Percentiles rank a stretch among this genome's conserved stretches.
Evolutionary conservation across 2,888 invertebrate genomes (phyloP).

Genomic region (Ophion slaviceki): DNA sequence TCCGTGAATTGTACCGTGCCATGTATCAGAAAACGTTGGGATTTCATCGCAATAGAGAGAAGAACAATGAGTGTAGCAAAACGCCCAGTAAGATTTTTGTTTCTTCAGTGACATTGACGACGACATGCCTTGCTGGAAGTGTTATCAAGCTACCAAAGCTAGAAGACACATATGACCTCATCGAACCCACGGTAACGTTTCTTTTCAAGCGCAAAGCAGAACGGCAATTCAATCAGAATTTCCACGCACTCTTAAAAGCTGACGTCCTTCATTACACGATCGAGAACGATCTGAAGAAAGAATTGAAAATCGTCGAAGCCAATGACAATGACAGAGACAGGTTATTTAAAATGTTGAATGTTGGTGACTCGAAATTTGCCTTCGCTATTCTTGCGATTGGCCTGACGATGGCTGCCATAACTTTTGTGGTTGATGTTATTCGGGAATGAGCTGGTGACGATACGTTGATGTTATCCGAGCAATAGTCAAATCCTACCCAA

Average conservation of each 20-base stretch:
- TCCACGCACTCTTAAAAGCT: neutral
- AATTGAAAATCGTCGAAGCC: neutral
- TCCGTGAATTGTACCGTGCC: too few species aligned
- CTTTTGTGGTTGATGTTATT: slow-evolving; percentile 20
- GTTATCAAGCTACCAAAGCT: neutral
- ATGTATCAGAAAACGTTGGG: too few species aligned
- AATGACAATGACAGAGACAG: too few species aligned
- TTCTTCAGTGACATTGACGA: neutral
- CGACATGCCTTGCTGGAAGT: neutral
- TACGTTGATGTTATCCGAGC: too few species aligned
- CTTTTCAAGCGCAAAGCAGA: neutral
- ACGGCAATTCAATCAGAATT: neutral
- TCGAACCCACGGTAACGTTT: neutral
- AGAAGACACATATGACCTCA: too few species aligned
- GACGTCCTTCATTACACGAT: neutral
- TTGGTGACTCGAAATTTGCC: slow-evolving; percentile 21
- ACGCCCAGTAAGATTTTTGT: neutral
- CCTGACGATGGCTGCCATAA: neutral
- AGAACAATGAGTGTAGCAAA: neutral
- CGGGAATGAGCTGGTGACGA: neutral
- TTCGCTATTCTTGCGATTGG: slow-evolving; percentile 36
- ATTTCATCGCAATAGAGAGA: neutral
- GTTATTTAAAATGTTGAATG: neutral
- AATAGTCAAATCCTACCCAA: too few species aligned
- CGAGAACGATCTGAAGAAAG: neutral